Evolutionary conservation across 2,113 vertebrate species (phyloP).

Genomic region (Nesogale talazaci): DNA sequence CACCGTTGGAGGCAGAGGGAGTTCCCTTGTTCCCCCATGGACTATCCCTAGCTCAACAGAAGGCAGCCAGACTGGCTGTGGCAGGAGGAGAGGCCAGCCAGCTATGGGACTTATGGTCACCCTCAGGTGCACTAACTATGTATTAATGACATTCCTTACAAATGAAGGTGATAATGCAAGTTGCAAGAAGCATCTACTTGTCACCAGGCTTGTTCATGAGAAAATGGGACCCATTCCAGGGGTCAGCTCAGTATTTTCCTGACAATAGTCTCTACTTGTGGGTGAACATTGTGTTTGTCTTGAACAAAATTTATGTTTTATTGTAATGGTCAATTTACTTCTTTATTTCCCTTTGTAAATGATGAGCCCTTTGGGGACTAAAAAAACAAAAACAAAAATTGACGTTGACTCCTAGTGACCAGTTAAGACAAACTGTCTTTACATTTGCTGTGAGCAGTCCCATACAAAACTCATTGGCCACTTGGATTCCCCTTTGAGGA

Average conservation of each 20-base stretch:
- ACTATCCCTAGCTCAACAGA: neutral
- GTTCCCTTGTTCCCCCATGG: neutral
- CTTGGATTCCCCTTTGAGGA: too few relatives aligned
- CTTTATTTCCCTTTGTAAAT: neutral
- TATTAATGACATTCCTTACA: neutral
- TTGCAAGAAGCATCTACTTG: neutral
- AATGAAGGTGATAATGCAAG: neutral
- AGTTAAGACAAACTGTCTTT: too few relatives aligned
- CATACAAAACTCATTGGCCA: too few relatives aligned
- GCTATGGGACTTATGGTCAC: neutral
- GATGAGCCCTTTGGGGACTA: neutral
- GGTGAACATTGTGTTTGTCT: neutral
- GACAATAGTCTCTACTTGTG: neutral
- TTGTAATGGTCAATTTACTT: neutral
- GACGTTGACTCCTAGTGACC: too few relatives aligned
- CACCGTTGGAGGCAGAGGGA: neutral
- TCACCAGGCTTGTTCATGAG: neutral
- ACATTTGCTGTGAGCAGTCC: too few relatives aligned
- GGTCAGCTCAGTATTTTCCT: neutral
- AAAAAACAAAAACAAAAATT: too few relatives aligned
- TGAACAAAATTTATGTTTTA: neutral
- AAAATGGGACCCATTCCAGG: neutral
- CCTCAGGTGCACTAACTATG: neutral
- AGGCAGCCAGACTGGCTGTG: neutral
- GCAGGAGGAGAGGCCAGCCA: neutral